These are phyloP conservation scores for Orthonychiurus folsomi DNA, from an alignment of 2,888 invertebrate genomes.

Conservation along the genomic window DNA sequence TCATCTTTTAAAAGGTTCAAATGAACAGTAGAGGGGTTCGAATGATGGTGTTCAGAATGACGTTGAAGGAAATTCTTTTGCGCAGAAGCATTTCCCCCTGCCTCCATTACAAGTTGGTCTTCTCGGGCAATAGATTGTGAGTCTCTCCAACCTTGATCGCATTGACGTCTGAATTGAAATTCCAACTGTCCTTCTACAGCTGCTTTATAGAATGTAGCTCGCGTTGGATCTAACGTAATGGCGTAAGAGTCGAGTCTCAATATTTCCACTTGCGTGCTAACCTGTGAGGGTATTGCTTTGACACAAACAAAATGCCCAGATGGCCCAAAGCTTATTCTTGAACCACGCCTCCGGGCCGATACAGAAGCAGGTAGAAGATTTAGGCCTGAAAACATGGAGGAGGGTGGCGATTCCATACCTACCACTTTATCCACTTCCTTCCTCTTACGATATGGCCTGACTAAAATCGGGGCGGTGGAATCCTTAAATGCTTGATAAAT, in stretches of 20 bases:
- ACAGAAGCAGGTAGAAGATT: not conserved
- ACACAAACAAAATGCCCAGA: conserved; percentile 24
- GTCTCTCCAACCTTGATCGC: not conserved
- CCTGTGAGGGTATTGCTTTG: conserved; percentile 3
- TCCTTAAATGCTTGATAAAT: too few relatives aligned
- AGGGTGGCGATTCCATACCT: not conserved
- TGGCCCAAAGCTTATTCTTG: conserved; percentile 28
- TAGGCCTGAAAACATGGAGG: not conserved
- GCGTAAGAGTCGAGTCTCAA: conserved; percentile 8
- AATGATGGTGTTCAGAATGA: not conserved
- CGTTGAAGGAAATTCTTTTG: not conserved
- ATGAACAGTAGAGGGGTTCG: not conserved
- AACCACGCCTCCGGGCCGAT: not conserved
- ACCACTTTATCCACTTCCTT: not conserved
- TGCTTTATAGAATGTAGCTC: not conserved
- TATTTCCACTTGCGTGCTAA: conserved; percentile 15
- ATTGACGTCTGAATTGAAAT: not conserved
- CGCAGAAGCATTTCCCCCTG: not conserved
- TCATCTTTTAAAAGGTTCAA: conserved; percentile 14
- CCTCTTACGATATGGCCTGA: conserved; percentile 2
- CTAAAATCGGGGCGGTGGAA: too few relatives aligned
- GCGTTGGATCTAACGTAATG: not conserved
- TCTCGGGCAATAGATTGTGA: too few relatives aligned
- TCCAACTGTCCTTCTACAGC: not conserved
- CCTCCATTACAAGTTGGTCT: not conserved